Percentiles rank a stretch among this genome's conserved stretches.
Evolutionary conservation across 2,797 vertebrate genomes (phyloP).

Genomic region (Columba guinea): DNA sequence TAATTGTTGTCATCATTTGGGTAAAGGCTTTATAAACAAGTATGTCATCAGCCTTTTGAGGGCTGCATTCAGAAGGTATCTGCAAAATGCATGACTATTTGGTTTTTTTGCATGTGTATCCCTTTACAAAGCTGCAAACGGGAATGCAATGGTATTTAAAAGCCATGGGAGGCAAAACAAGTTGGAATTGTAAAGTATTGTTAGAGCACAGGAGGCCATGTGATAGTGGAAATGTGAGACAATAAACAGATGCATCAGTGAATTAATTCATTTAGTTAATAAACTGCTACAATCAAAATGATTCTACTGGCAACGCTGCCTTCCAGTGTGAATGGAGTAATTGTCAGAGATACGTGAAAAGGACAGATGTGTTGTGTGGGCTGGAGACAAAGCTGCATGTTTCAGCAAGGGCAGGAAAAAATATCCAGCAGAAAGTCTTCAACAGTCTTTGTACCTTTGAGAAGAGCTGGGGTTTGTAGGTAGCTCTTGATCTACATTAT

Average conservation of each 20-base stretch:
- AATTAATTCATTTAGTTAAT: slow-evolving; percentile 32
- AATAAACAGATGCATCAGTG: slow-evolving; percentile 11
- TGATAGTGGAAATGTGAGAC: not conserved
- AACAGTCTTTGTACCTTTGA: not conserved
- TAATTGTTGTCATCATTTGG: not conserved
- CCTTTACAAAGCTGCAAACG: not conserved
- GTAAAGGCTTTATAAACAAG: not conserved
- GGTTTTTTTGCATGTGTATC: not conserved
- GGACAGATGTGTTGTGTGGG: not conserved
- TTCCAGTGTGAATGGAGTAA: not conserved
- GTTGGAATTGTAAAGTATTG: not conserved
- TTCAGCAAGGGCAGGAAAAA: not conserved
- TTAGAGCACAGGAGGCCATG: not conserved
- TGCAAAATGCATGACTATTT: not conserved
- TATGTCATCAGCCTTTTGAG: not conserved
- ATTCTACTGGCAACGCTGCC: not conserved
- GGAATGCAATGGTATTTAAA: not conserved
- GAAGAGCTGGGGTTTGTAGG: not conserved
- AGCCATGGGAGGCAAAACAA: not conserved
- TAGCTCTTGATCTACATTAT: not conserved
- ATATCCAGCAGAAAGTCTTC: not conserved
- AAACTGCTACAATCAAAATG: not conserved
- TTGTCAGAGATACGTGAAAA: not conserved
- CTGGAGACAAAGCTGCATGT: not conserved
- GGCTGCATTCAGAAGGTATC: not conserved